Evolutionary conservation across 2,113 vertebrate genomes (phyloP).

Genomic region (Rhea americana): DNA sequence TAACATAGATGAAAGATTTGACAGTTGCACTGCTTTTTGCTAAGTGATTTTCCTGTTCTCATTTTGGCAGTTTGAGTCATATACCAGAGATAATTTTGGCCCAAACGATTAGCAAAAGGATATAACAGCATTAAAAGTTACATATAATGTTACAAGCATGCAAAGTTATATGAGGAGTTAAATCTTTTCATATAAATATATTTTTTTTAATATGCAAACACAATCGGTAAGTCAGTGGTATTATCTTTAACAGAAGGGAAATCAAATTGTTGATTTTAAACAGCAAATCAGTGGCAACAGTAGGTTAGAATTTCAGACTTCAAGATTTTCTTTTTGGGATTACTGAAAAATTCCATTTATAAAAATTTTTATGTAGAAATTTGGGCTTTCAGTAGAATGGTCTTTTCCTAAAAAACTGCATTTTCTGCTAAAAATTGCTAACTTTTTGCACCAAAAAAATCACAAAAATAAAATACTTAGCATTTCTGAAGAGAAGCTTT

Average conservation of each 20-base stretch:
- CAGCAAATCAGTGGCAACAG: not conserved
- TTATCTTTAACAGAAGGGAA: not conserved
- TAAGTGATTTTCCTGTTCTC: not conserved
- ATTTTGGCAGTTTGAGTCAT: not conserved
- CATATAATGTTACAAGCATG: not conserved
- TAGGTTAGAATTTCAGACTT: not conserved
- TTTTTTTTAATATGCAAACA: too few species aligned
- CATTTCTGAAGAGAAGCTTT: not conserved
- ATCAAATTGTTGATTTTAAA: not conserved
- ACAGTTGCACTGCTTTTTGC: not conserved
- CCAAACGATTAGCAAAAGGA: not conserved
- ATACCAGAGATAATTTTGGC: not conserved
- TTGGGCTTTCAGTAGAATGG: rapidly evolving
- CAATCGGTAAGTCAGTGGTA: not conserved
- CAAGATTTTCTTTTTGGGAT: not conserved
- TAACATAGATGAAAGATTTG: not conserved
- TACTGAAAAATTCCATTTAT: not conserved
- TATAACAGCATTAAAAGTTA: not conserved
- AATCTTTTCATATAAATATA: not conserved
- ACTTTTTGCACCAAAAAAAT: not conserved
- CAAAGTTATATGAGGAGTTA: not conserved
- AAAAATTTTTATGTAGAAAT: rapidly evolving
- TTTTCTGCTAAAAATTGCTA: not conserved
- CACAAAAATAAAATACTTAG: not conserved
- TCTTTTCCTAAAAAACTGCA: rapidly evolving